Evolutionary conservation across 2,797 vertebrate species (phyloP), one percentile per base, ranked within the genome.

Genomic region (Eulemur albifrons): DNA sequence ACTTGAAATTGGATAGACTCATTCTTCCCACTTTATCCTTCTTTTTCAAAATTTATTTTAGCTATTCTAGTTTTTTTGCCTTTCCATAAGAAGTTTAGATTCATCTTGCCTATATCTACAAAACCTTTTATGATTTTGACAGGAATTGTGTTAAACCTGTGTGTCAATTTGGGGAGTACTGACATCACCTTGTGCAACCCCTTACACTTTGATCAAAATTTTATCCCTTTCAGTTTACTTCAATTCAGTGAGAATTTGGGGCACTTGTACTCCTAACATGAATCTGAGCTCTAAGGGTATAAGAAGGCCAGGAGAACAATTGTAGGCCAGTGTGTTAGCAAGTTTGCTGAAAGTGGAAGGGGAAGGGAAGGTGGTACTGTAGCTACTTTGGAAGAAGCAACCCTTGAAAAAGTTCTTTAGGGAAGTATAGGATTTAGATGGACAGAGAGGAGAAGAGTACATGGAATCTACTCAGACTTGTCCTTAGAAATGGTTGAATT

Each of bases 151-250:
- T 43, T 82, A 93, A 69, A 67, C 25, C 14, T 52, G 0, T 81
- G 0, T 54, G 14, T 77, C 25, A 59, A 0, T 77, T 35, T 79
- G 69, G 72, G 21, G 35, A 67, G 25, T 35, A 23, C 20, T 94
- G 73, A 38, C 20, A 5, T 88, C 43, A 45, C 43, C 32, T 63
- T 38, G 21, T 32, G n/a, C n/a, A 63, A 43, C 4, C 2, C 4
- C 32, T 73, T 86, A 50, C 1, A 17, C 20, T 48, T 48, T 40
- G 63, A 43, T 83, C 52, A 75, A 38, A n/a, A 7, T 69, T 67
- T 73, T 92, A 10, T 95, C 27, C 18, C 73, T 85, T 94, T 97
- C 13, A 6, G 3, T 63, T 92, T 43, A 4, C 14, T 95, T 96
- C 69, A 61, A 1, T 73, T 95, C 35, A 48, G 7, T 94, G 54